Percentiles rank a stretch among this genome's conserved stretches.
Conservation (phyloP, 2,888 invertebrate species). For the Lordiphosa fenestrarum region DNA sequence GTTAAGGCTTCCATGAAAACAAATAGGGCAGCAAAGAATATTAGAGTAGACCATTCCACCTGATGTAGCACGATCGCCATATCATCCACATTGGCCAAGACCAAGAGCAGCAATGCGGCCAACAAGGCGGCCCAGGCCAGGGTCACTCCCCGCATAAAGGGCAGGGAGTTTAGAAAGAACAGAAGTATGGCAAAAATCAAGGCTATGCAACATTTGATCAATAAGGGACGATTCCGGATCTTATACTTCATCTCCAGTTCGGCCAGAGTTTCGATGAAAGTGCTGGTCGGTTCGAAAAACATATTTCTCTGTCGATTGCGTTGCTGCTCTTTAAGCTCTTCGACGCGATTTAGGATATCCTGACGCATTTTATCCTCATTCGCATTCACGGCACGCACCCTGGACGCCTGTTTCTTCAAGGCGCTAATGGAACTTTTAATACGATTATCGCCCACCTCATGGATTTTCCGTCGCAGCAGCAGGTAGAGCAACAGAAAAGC, state of each 20-base stretch:
- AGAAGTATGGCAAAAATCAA: conserved; percentile 86
- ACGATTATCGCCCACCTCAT: conserved; percentile 82
- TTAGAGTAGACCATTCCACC: conserved; percentile 93
- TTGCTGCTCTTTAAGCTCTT: conserved; percentile 83
- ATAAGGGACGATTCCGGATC: conserved; percentile 86
- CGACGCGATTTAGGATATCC: conserved; percentile 87
- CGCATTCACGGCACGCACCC: conserved; percentile 87
- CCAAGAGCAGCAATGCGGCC: conserved; percentile 88
- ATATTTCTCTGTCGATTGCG: conserved; percentile 64
- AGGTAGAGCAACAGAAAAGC: conserved; percentile 86
- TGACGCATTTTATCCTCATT: conserved; percentile 89
- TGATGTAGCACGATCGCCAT: conserved; percentile 89
- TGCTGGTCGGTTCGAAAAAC: conserved; percentile 80
- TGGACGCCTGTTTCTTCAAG: conserved; percentile 87
- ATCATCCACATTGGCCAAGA: conserved; percentile 88
- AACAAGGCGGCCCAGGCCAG: conserved; percentile 92
- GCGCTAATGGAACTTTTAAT: conserved; percentile 89
- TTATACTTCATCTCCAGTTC: conserved; percentile 86
- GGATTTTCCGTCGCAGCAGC: conserved; percentile 86
- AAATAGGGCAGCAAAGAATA: conserved; percentile 93
- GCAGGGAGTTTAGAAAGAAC: conserved; percentile 90
- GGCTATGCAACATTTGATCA: conserved; percentile 87
- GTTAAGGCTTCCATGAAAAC: conserved; percentile 94
- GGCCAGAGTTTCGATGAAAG: conserved; percentile 83
- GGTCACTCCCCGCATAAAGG: conserved; percentile 85